Evolutionary conservation across 2,888 invertebrate species (phyloP).

Genomic region (Drosophila lacicola): DNA sequence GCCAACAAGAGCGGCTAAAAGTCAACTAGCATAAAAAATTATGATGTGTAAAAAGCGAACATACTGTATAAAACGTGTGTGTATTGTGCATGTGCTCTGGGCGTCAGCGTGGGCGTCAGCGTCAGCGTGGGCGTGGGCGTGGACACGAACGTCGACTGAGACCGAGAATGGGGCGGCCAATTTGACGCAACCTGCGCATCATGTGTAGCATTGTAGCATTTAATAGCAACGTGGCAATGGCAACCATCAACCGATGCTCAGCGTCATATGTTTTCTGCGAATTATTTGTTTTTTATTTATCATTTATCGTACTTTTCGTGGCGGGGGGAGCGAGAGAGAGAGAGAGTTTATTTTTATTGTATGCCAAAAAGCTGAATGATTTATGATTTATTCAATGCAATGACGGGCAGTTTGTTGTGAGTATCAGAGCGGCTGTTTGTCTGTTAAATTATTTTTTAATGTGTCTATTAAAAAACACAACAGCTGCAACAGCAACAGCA

Average conservation of each 20-base stretch:
- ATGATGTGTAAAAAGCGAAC: conserved; percentile 76
- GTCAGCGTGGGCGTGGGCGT: not conserved
- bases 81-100: conserved; percentile 7
- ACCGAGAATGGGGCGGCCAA: conserved; percentile 44
- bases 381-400: conserved; percentile 80
- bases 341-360: conserved; percentile 57
- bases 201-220: conserved; percentile 55
- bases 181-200: conserved; percentile 76
- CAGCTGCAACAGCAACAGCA: conserved; percentile 61
- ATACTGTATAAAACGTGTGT: conserved; percentile 36
- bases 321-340: not conserved
- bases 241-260: conserved; percentile 49
- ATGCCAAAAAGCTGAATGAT: conserved; percentile 74
- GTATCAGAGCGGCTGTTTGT: conserved; percentile 62
- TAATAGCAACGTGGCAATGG: conserved; percentile 69
- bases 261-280: conserved; percentile 62
- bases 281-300: conserved; percentile 37
- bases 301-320: conserved; percentile 20
- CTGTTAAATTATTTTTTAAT: conserved; percentile 77
- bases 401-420: conserved; percentile 52
- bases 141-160: conserved; percentile 6
- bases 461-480: conserved; percentile 81
- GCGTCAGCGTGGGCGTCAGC: not conserved
- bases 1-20: conserved; percentile 68
- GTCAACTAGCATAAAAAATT: conserved; percentile 80